Base-by-base conservation (phyloP, 2,888 invertebrate species). In the Tuberolachnus salignus region DNA sequence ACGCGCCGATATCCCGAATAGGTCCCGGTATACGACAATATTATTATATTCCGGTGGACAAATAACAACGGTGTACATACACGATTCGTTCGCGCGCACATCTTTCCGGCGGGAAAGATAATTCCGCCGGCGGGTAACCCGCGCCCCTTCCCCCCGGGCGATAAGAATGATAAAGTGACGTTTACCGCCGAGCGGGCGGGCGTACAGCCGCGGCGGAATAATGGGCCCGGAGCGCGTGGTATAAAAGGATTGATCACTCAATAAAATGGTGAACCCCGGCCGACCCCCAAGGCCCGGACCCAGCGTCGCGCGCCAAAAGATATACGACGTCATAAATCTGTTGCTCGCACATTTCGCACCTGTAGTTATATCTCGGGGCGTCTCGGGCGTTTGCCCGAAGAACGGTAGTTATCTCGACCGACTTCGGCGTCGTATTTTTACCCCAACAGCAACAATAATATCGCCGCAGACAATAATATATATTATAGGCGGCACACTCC, bases 271-370 rank as follows among this genome's bases (percentile, higher is more conserved):
- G 19, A 49, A 66, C 51, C n/a, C n/a, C 23, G n/a, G 19, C 26
- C n/a, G n/a, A n/a, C n/a, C n/a, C n/a, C n/a, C n/a, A n/a, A n/a
- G n/a, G n/a, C 23, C 49, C 55, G 55, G 46, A 14, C 16, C 13
- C 6, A 34, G 34, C 34, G 34, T 34, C 34, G n/a, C 46, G 19
- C 2, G 14, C 21, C n/a, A 64, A 67, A 46, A 78, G 57, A 78
- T 78, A 78, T 78, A 78, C 34, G 75, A 67, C 67, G 57, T 78
- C 75, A 67, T 78, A 78, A 78, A 78, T 78, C 75, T 67, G 75
- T 67, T 59, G 67, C 75, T 59, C 46, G 59, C 55, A 55, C 63
- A 34, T 78, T 78, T 67, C 34, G 57, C 75, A 75, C 75, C 75
- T 75, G 75, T 55, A 64, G 75, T 75, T 75, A 66, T 66, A 66